Evolutionary conservation across 2,888 invertebrate species (phyloP).

Genomic region (Apamea monoglypha): DNA sequence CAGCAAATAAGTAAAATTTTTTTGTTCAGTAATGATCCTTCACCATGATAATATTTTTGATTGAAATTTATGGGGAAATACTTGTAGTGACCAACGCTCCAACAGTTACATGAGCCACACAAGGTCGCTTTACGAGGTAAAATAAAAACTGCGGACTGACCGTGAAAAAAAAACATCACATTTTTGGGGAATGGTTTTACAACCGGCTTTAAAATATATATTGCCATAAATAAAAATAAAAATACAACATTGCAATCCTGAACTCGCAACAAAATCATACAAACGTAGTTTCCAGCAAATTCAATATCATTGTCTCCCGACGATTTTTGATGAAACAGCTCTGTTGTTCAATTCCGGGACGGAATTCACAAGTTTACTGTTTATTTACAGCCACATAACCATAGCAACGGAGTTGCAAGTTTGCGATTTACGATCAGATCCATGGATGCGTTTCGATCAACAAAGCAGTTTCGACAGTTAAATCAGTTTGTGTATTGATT

Average conservation of each 20-base stretch:
- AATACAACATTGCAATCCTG: constrained; percentile 13
- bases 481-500: constrained; percentile 27
- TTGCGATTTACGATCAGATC: constrained; percentile 44
- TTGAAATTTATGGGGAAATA: neutral
- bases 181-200: neutral
- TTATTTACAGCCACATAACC: constrained; percentile 59
- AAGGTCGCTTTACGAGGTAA: no score
- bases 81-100: neutral
- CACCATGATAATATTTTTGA: neutral
- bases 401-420: constrained; percentile 36
- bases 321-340: constrained; percentile 46
- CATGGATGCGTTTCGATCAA: constrained; percentile 35
- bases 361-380: constrained; percentile 51
- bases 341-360: constrained; percentile 17
- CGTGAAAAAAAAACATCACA: neutral
- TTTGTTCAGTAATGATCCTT: no score
- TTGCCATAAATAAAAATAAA: constrained; percentile 2
- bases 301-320: constrained; percentile 45
- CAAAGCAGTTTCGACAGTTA: constrained; percentile 33
- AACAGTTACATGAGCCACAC: neutral
- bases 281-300: constrained; percentile 28
- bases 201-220: constrained; percentile 2
- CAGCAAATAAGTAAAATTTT: no score
- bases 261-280: constrained; percentile 39
- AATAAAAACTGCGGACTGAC: no score